Evolutionary conservation across 2,888 invertebrate species (phyloP).

Genomic region (Dinocampus coccinellae): DNA sequence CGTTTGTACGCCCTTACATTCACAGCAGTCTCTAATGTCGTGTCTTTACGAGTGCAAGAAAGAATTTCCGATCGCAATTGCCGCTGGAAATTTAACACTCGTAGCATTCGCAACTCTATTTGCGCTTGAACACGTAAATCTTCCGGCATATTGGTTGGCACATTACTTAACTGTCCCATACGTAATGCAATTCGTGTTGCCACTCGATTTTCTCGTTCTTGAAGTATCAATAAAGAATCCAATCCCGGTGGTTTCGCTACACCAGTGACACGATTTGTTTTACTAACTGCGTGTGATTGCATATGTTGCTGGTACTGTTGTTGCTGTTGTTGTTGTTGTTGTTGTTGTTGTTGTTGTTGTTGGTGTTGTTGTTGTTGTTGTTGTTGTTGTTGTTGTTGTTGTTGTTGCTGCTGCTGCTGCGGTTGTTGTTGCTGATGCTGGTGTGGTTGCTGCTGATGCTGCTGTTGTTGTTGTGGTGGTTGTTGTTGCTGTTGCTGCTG

Average conservation of each 20-base stretch:
- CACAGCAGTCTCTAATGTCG: constrained; percentile 96
- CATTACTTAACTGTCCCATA: constrained; percentile 89
- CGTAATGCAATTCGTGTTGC: constrained; percentile 91
- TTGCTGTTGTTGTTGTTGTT: neutral
- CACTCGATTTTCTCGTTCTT: constrained; percentile 95
- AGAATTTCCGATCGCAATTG: constrained; percentile 87
- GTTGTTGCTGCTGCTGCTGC: neutral
- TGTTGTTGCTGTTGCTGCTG: neutral
- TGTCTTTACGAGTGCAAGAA: constrained; percentile 91
- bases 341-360: neutral
- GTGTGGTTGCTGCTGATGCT: neutral
- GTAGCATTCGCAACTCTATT: constrained; percentile 92
- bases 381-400: neutral
- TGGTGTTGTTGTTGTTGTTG: neutral
- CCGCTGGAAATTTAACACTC: constrained; percentile 96
- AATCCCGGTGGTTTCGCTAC: constrained; percentile 93
- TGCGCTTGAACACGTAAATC: constrained; percentile 93
- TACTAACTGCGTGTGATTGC: constrained; percentile 73
- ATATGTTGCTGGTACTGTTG: constrained; percentile 60
- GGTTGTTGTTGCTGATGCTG: neutral
- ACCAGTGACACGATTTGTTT: constrained; percentile 88
- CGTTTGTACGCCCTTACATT: constrained; percentile 98
- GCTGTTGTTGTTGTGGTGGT: neutral
- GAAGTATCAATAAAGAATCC: constrained; percentile 91
- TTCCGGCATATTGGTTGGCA: constrained; percentile 92